These are phyloP conservation scores for Aphrocallistes beatrix DNA, from an alignment of 37 sponge, comb jelly and placozoan species.

Conservation along the genomic window DNA sequence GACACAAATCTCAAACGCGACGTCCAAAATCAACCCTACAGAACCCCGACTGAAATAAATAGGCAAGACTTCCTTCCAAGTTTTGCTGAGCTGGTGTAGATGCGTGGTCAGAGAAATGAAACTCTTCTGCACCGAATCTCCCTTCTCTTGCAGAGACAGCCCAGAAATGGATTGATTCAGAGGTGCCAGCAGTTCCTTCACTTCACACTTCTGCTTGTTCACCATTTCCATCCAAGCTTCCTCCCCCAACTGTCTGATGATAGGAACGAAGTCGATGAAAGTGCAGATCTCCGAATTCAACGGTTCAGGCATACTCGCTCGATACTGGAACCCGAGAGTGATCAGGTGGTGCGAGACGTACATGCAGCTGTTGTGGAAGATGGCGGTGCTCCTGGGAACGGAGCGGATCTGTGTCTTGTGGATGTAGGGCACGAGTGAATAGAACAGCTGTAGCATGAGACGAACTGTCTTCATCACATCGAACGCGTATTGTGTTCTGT, in stretches of 20 bases:
- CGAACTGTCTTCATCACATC: constrained; percentile 38
- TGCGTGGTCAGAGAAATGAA: constrained; percentile 30
- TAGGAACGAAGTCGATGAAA: constrained; percentile 62
- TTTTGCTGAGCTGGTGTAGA: constrained; percentile 33
- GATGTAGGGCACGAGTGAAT: constrained; percentile 31
- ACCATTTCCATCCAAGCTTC: constrained; percentile 47
- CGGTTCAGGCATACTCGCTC: constrained; percentile 28
- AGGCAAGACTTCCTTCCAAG: constrained; percentile 46
- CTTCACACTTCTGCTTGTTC: constrained; percentile 35
- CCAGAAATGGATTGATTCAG: constrained; percentile 23
- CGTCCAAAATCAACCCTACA: constrained; percentile 34
- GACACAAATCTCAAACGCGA: constrained; percentile 27
- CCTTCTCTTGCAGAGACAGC: constrained; percentile 23
- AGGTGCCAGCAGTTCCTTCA: constrained; percentile 29
- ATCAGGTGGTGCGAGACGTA: constrained; percentile 73
- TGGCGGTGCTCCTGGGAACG: constrained; percentile 43
- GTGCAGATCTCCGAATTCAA: constrained; percentile 31
- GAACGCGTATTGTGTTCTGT: constrained; percentile 19
- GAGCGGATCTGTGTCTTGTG: constrained; percentile 29
- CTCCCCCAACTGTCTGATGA: constrained; percentile 52
- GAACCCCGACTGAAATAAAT: constrained; percentile 24
- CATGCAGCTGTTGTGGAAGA: constrained; percentile 78
- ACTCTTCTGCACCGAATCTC: constrained; percentile 22
- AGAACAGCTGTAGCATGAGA: constrained; percentile 52
- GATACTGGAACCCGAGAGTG: constrained; percentile 53